phyloP scores from a whole-genome alignment of 2,888 invertebrate species.

The Euplagia quadripunctaria region DNA sequence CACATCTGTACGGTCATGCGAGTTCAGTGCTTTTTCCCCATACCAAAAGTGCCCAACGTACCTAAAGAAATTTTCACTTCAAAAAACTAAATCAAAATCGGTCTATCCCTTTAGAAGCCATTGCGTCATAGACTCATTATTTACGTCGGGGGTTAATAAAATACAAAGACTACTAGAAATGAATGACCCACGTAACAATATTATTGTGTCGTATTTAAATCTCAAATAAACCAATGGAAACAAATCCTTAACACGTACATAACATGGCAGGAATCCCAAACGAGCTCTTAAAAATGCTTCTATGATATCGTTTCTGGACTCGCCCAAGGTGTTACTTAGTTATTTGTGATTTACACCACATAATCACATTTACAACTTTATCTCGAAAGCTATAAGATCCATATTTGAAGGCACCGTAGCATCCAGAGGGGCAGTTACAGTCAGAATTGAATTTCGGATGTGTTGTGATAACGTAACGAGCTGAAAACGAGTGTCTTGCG shows the following conservation, averaged over 20 bases:
- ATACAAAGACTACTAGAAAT: too few species aligned
- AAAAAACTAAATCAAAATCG: too few species aligned
- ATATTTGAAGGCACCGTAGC: conserved; percentile 27
- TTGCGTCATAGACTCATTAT: too few species aligned
- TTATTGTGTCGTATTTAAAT: conserved; percentile 19
- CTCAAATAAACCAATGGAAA: conserved; percentile 51
- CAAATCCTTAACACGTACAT: conserved; percentile 57
- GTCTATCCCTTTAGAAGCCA: too few species aligned
- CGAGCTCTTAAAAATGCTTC: conserved; percentile 83
- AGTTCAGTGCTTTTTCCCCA: too few species aligned
- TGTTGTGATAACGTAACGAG: conserved; percentile 65
- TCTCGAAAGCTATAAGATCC: conserved; percentile 20
- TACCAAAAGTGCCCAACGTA: too few species aligned
- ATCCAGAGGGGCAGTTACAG: conserved; percentile 40
- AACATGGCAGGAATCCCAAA: conserved; percentile 83
- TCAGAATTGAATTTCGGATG: conserved; percentile 75
- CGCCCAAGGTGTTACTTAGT: conserved; percentile 67
- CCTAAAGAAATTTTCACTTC: too few species aligned
- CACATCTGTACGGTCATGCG: too few species aligned
- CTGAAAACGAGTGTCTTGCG: conserved; percentile 70
- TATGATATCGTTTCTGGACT: conserved; percentile 76
- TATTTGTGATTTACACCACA: conserved; percentile 61
- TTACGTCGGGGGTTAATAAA: too few species aligned
- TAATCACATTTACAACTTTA: conserved; percentile 53
- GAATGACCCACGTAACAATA: too few species aligned